phyloP scores from a whole-genome alignment of 2,797 vertebrate species.

The Lepilemur septentrionalis region DNA sequence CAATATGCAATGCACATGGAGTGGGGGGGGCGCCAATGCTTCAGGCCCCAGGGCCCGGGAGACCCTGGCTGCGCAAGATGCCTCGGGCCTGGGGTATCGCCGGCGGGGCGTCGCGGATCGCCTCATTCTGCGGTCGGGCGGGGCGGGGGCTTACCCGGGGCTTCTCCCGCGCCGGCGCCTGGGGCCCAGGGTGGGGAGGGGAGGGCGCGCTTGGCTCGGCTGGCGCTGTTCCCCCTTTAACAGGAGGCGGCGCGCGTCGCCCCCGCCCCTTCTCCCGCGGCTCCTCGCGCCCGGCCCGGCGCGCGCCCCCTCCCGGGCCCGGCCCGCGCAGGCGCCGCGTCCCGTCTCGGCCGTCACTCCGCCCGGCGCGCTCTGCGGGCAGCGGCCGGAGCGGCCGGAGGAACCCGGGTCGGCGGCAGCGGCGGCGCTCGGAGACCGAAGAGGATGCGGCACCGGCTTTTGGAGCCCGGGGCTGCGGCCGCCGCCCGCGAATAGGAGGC shows the following conservation, averaged over 20 bases:
- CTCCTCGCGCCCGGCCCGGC: slow-evolving; percentile 66
- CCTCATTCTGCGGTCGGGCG: slow-evolving; percentile 52
- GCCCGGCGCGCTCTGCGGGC: slow-evolving; percentile 75
- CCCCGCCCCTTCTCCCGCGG: slow-evolving; percentile 70
- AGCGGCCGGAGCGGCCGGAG: slow-evolving; percentile 74
- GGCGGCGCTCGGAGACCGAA: slow-evolving; percentile 4
- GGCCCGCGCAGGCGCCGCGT: slow-evolving; percentile 74
- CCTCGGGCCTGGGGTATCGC: not conserved
- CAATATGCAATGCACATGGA: slow-evolving; percentile 22
- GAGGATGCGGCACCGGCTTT: slow-evolving; percentile 64
- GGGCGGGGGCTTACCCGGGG: slow-evolving; percentile 71
- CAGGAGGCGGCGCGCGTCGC: slow-evolving; percentile 78
- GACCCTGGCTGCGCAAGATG: not conserved
- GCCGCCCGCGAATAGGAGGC: slow-evolving; percentile 73
- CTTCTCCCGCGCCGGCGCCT: slow-evolving; percentile 72
- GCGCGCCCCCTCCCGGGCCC: slow-evolving; percentile 69
- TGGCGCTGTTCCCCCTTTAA: slow-evolving; percentile 79
- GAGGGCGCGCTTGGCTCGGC: slow-evolving; percentile 63
- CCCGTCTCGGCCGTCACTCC: slow-evolving; percentile 78
- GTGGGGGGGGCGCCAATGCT: not conserved
- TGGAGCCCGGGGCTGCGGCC: slow-evolving; percentile 53
- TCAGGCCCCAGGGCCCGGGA: not conserved
- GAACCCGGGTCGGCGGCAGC: slow-evolving; percentile 18
- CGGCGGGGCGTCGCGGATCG: slow-evolving; percentile 53
- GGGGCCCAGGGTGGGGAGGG: slow-evolving; percentile 61